Evolutionary conservation across 2,113 vertebrate species (phyloP).

Genomic region (Cephalophus harveyi): DNA sequence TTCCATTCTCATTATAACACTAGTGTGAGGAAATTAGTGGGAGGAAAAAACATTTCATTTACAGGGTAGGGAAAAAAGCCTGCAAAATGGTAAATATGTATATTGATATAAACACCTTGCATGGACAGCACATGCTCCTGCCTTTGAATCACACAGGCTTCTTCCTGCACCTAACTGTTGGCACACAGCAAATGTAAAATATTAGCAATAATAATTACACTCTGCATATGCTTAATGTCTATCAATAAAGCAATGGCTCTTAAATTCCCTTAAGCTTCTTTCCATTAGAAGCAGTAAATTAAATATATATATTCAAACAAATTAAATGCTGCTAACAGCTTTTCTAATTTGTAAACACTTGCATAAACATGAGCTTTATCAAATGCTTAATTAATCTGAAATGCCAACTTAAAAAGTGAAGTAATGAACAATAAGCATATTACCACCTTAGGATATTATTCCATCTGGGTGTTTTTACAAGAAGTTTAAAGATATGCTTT

Average conservation of each 20-base stretch:
- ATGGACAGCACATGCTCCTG: not conserved
- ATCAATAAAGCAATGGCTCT: constrained; percentile 43
- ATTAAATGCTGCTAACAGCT: constrained; percentile 60
- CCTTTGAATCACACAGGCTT: not conserved
- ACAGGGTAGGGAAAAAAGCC: not conserved
- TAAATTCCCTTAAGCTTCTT: constrained; percentile 52
- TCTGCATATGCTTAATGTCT: constrained; percentile 49
- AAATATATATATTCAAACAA: constrained; percentile 54
- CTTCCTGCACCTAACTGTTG: not conserved
- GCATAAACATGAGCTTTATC: constrained; percentile 68
- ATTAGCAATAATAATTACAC: constrained; percentile 57
- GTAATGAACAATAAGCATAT: constrained; percentile 57
- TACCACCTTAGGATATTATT: constrained; percentile 28
- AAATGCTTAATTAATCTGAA: constrained; percentile 73
- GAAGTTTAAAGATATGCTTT: not conserved
- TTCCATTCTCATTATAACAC: not conserved
- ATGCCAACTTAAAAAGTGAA: constrained; percentile 61
- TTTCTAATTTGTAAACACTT: constrained; percentile 59
- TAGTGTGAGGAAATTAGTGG: not conserved
- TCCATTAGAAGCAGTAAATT: constrained; percentile 34
- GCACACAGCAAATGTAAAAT: not conserved
- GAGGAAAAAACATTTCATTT: not conserved
- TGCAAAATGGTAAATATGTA: not conserved
- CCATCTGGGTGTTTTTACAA: not conserved
- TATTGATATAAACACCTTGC: not conserved